phyloP scores from a whole-genome alignment of 2,888 invertebrate species.

The Dryobotodes eremita region DNA sequence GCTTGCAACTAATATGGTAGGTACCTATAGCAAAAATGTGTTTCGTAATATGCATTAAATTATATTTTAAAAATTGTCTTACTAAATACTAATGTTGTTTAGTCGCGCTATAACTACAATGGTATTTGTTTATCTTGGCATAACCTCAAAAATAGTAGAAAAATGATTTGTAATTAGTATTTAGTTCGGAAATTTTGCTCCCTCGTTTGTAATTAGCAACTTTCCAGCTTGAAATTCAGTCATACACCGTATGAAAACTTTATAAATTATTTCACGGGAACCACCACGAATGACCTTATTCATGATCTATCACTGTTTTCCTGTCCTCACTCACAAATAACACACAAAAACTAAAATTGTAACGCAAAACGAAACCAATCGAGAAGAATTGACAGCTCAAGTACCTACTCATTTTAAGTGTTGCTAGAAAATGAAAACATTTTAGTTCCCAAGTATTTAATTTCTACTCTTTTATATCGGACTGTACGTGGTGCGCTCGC shows the following conservation, averaged over 20 bases:
- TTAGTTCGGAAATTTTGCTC: neutral
- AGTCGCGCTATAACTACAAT: slow-evolving; percentile 4
- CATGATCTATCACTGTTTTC: neutral
- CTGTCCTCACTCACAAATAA: neutral
- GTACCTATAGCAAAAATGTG: neutral
- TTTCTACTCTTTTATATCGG: slow-evolving; percentile 5
- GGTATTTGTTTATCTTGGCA: neutral
- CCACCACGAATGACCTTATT: slow-evolving; percentile 1
- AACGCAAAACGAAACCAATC: neutral
- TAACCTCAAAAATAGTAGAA: neutral
- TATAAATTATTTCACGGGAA: slow-evolving; percentile 8
- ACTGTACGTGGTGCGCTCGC: too few species aligned
- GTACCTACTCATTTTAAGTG: neutral
- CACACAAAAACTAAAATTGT: neutral
- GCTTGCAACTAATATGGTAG: neutral
- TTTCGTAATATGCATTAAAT: neutral
- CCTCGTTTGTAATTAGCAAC: neutral
- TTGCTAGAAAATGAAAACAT: neutral
- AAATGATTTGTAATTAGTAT: slow-evolving; percentile 3
- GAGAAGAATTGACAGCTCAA: neutral
- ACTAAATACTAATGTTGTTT: neutral
- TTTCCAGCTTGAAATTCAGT: slow-evolving; percentile 2
- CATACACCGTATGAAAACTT: neutral
- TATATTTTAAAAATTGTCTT: neutral
- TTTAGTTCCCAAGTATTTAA: neutral